phyloP scores from a whole-genome alignment of 2,797 vertebrate species.

The Tangara arthus region DNA sequence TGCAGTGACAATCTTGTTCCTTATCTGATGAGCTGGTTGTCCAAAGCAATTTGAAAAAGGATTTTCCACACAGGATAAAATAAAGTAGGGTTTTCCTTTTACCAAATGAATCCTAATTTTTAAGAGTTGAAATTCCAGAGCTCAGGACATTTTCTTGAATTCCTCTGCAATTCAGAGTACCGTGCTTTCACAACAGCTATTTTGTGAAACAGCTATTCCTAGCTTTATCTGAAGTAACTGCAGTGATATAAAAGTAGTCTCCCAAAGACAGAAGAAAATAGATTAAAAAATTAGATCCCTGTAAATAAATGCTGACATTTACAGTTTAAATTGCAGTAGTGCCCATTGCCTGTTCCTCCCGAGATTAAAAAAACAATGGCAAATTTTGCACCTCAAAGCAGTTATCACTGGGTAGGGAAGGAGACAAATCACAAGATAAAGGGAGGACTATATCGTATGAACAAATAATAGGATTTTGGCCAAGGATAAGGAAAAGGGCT shows the following conservation, averaged over 20 bases:
- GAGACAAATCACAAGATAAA: background rate
- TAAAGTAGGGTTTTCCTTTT: constrained; percentile 19
- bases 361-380: constrained; percentile 6
- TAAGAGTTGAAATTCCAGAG: constrained; percentile 6
- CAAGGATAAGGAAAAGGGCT: background rate
- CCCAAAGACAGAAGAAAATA: background rate
- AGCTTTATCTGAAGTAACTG: background rate
- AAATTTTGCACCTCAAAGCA: background rate
- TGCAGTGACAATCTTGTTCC: background rate
- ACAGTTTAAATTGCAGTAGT: background rate
- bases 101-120: background rate
- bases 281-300: background rate
- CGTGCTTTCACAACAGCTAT: constrained; percentile 5
- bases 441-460: background rate
- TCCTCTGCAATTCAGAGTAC: background rate
- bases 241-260: background rate
- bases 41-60: background rate
- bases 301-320: background rate
- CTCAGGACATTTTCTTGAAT: background rate
- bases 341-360: background rate
- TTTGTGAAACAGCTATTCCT: constrained; percentile 17
- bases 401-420: background rate
- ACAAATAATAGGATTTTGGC: background rate
- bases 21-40: background rate
- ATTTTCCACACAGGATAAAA: constrained; percentile 21